phyloP scores from a whole-genome alignment of 2,113 vertebrate genomes.

The Tauraco erythrolophus region DNA sequence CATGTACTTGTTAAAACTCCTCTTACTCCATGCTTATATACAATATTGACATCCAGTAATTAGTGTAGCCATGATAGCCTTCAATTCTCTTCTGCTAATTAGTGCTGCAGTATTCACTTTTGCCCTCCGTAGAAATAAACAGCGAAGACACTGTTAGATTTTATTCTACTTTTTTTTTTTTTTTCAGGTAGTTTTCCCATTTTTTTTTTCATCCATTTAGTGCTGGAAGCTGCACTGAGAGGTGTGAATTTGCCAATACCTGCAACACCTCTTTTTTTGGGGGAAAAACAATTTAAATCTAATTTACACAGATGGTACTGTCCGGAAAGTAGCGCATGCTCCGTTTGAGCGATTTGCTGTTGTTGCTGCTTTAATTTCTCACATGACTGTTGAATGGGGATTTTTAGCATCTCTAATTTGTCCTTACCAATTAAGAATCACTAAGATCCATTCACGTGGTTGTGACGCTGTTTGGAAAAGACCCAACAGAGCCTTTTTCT shows the following conservation, averaged over 20 bases:
- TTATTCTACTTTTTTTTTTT: neutral
- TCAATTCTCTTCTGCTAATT: constrained; percentile 12
- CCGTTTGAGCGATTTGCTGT: neutral
- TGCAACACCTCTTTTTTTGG: neutral
- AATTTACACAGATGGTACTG: neutral
- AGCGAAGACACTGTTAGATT: neutral
- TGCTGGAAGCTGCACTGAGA: neutral
- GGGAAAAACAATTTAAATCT: neutral
- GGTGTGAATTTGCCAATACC: neutral
- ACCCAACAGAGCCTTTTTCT: neutral
- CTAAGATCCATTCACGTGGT: neutral
- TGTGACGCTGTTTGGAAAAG: neutral
- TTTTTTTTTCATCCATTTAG: neutral
- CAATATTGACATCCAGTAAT: constrained; percentile 34
- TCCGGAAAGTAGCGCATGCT: neutral
- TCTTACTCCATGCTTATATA: neutral
- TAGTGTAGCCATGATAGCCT: constrained; percentile 15
- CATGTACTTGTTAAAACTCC: neutral
- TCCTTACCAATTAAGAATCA: constrained; percentile 1
- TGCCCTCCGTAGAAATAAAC: neutral
- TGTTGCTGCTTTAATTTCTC: neutral
- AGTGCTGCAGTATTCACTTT: neutral
- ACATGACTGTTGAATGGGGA: neutral
- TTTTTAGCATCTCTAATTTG: constrained; percentile 31
- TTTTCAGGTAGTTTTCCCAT: neutral